Evolutionary conservation across 1,140 invertebrate genomes (phyloP), one percentile per base, ranked within the genome.

Genomic region (Drosophila varians): DNA sequence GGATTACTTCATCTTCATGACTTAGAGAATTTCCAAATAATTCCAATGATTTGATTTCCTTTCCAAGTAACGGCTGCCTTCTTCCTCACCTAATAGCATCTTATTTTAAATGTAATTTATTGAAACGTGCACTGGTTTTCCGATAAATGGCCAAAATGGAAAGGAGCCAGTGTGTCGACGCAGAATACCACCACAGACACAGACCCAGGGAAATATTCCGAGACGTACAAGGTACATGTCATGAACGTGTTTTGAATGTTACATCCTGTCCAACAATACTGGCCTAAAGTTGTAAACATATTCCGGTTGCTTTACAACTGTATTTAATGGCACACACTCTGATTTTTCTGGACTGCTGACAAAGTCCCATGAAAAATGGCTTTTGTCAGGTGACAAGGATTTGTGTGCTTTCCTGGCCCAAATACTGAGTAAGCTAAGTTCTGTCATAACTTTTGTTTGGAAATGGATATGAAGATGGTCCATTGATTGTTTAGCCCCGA

Each of bases 31-130:
- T n/a, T n/a, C n/a, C n/a, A n/a, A n/a, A n/a, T n/a, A n/a, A n/a
- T n/a, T n/a, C n/a, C n/a, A n/a, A n/a, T n/a, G n/a, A n/a, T n/a
- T n/a, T 9, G 25, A 21, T 36, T 57, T 36, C 19, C 11, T 40
- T 23, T 31, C 18, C 5, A 8, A 38, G 21, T 45, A 6, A 7
- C 6, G 9, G 18, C 4, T 43, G 56, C n/a, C 1, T 2, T 12
- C 18, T n/a, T 12, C 18, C 18, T 8, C 36, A 8, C 26, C 38
- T 53, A 42, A 46, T 40, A 18, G 36, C 26, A 46, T 71, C 56
- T 38, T 55, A 31, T 56, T 70, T 82, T 74, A 62, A 76, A 77
- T 82, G 61, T 77, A 82, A 82, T 77, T 82, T 77, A 82, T 65
- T 53, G 52, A 56, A 70, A 74, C 77, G 78, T 82, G 69, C 69